Evolutionary conservation across 2,888 invertebrate species (phyloP), one percentile per base, ranked within the genome.

Genomic region (Biston stratarius): DNA sequence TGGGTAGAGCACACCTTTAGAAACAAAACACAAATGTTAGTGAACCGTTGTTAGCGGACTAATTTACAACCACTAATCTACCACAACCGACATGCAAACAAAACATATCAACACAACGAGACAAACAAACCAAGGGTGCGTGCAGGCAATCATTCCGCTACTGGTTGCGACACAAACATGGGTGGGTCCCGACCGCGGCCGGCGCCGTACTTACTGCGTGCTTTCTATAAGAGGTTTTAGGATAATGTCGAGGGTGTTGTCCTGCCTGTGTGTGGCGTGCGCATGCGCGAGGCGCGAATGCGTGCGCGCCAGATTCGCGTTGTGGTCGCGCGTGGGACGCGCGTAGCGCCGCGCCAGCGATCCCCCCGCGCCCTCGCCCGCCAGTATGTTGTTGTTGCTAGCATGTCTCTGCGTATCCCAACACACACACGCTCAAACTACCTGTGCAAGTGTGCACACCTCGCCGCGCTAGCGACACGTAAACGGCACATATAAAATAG

Each of bases 331-430:
- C 82, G 91, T 76, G 71, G 91, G 88, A 71, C 92, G 88, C 83
- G 83, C 88, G 87, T 90, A 88, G 77, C 92, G 87, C 79, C 93
- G 88, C 83, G 92, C 91, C 89, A 94, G 89, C 78, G 92, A 92
- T 49, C 92, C 52, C 14, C 52, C 92, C 55, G 55, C 42, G 89
- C 90, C 89, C 86, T 91, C 92, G 83, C 90, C 92, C 80, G 89
- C 88, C 91, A 93, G 81, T 87, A 94, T 92, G 94, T 94, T 94
- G 94, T 94, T 94, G 94, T 94, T 94, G 93, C 94, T 94, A 92
- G 94, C 94, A 90, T 94, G 94, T 91, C 94, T 94, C 94, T 94
- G 94, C 86, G 88, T 88, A 85, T 83, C 90, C 92, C 93, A 93
- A 90, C 84, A 85, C 85, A 91, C 80, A 86, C 82, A 87, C 83